phyloP scores from a whole-genome alignment of 1,140 invertebrate species.

The Acromyrmex echinatior region DNA sequence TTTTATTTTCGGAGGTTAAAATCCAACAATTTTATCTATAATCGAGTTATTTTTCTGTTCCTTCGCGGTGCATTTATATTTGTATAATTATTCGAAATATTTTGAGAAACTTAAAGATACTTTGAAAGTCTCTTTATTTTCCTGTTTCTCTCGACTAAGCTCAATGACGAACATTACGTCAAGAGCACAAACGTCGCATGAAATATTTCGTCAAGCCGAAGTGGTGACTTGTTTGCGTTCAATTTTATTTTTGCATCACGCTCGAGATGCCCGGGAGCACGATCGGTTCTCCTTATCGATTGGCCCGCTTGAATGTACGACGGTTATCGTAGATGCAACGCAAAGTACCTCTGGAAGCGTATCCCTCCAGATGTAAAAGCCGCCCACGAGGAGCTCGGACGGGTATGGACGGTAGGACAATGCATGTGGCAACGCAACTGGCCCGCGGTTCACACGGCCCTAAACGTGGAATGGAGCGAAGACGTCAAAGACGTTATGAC shows the following conservation, averaged over 20 bases:
- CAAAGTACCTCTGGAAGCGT: conserved; percentile 97
- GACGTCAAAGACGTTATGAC: conserved; percentile 92
- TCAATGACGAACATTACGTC: neutral
- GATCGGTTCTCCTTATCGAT: conserved; percentile 27
- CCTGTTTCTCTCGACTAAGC: neutral
- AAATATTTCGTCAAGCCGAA: neutral
- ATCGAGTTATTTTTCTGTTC: neutral
- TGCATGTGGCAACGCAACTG: conserved; percentile 95
- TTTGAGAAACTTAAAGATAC: neutral
- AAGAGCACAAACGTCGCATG: neutral
- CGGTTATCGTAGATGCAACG: conserved; percentile 91
- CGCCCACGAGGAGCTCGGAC: conserved; percentile 90
- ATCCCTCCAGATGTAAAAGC: conserved; percentile 92
- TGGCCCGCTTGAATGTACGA: conserved; percentile 54
- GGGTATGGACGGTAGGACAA: conserved; percentile 94
- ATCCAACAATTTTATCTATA: neutral
- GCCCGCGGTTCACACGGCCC: conserved; percentile 91
- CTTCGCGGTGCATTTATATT: neutral
- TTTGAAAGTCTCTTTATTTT: neutral
- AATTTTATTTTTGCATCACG: conserved; percentile 19
- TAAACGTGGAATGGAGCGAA: conserved; percentile 91
- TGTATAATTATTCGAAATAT: neutral
- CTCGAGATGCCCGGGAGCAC: neutral
- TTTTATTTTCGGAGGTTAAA: neutral
- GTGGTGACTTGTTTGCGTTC: neutral